These are phyloP conservation scores for Sparus aurata DNA, from an alignment of 2,797 vertebrate species.

Conservation along the genomic window DNA sequence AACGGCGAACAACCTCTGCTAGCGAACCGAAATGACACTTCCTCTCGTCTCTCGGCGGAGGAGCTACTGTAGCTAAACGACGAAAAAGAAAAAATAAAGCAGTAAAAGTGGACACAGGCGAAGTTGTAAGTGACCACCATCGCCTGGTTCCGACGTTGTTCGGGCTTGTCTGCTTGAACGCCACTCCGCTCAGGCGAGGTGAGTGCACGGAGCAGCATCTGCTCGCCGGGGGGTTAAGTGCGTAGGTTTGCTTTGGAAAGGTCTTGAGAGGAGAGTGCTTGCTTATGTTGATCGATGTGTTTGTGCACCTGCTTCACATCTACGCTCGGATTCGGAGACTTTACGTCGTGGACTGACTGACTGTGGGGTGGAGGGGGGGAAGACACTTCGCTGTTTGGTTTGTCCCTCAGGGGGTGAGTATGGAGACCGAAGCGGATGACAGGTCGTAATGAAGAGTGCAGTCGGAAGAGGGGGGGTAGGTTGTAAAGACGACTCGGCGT, in stretches of 20 bases:
- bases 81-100: neutral
- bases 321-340: constrained; percentile 39
- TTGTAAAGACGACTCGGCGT: constrained; percentile 4
- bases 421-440: constrained; percentile 56
- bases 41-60: constrained; percentile 60
- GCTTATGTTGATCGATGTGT: constrained; percentile 36
- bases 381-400: constrained; percentile 59
- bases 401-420: constrained; percentile 68
- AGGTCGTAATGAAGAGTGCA: constrained; percentile 60
- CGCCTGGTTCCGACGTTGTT: constrained; percentile 53
- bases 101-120: constrained; percentile 38
- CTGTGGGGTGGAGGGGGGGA: neutral
- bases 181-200: constrained; percentile 31
- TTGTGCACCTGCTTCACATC: constrained; percentile 66
- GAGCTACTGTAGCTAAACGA: constrained; percentile 43
- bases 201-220: constrained; percentile 44
- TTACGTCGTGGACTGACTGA: constrained; percentile 28
- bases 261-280: constrained; percentile 26
- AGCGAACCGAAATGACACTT: constrained; percentile 68
- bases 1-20: constrained; percentile 51
- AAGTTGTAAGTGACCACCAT: constrained; percentile 50
- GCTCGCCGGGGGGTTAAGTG: constrained; percentile 65
- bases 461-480: neutral
- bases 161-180: constrained; percentile 51
- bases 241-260: constrained; percentile 62